Base-by-base conservation (phyloP, 2,888 invertebrate genomes). In the Eupeodes latifasciatus region DNA sequence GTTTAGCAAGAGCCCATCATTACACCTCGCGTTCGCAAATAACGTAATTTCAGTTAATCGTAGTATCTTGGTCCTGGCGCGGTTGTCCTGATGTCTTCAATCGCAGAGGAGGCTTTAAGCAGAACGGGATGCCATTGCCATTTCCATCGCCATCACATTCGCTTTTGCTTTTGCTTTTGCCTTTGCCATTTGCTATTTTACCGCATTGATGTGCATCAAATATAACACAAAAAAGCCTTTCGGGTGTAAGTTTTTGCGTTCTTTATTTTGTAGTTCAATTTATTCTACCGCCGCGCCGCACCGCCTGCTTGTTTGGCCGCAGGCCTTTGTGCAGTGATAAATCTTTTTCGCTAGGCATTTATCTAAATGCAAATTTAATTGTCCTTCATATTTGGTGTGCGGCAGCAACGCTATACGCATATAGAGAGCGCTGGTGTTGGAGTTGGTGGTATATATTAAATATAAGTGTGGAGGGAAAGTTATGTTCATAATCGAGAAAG, bases 291-390 rank as follows among this genome's bases (percentile, higher is more conserved):
- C 88, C 88, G 81, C 88, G 88, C 88, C 88, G 81, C 55, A 85
- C 88, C 88, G 88, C 88, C 88, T 88, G 88, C 88, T 81, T 75
- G 85, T 77, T 81, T 78, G 81, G 78, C 88, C 88, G 81, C 75
- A 81, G 88, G 88, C 85, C 64, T 78, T 81, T 85, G 75, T 81
- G 75, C 88, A 88, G 88, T 88, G 88, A 88, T 88, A 88, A 88
- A 88, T 88, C 88, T 88, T 85, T 88, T 88, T 88, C 74, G 85
- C 88, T 88, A 88, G 85, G 88, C 88, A 91, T 91, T 91, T 92
- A 91, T 92, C 93, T 93, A 93, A 93, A 93, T 93, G 93, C 93
- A 93, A 93, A 93, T 93, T 93, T 93, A 93, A 93, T 93, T 93
- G 93, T 93, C 91, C 91, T 90, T 88, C 74, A 62, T 66, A 57